Percentiles rank a stretch among this genome's conserved stretches.
These are phyloP conservation scores for Sebastes elongatus DNA, from an alignment of 2,797 vertebrate genomes.

Conservation along the genomic window DNA sequence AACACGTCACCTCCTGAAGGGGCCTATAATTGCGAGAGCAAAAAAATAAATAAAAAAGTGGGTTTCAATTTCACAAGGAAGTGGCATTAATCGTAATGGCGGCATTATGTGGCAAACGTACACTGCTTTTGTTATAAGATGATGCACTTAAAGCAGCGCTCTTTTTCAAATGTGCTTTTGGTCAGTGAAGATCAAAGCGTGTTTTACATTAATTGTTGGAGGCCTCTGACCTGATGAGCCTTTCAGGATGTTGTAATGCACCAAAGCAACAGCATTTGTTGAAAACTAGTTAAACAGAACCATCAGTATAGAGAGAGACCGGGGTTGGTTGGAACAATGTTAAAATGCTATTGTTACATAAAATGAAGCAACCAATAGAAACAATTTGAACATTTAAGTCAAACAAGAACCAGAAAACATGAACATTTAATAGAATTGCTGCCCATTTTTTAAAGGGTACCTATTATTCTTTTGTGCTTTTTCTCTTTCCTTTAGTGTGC, in stretches of 20 bases:
- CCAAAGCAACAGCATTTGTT: neutral
- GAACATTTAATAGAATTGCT: too few relatives aligned
- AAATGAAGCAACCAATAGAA: too few relatives aligned
- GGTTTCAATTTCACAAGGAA: constrained; percentile 71
- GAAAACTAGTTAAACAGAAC: neutral
- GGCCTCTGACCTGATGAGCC: neutral
- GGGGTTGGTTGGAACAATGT: neutral
- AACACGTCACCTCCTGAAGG: constrained; percentile 81
- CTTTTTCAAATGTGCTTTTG: constrained; percentile 19
- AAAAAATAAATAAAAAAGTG: constrained; percentile 43
- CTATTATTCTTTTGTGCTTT: too few relatives aligned
- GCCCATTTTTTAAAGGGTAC: too few relatives aligned
- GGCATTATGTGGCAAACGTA: constrained; percentile 59
- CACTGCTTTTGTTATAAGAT: constrained; percentile 57
- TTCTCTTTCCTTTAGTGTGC: too few relatives aligned
- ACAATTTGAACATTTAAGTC: too few relatives aligned
- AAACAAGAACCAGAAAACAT: too few relatives aligned
- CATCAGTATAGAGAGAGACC: neutral
- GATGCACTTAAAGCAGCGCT: constrained; percentile 40
- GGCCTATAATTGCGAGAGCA: constrained; percentile 78
- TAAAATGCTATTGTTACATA: too few relatives aligned
- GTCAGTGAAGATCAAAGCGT: constrained; percentile 72
- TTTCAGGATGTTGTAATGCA: neutral
- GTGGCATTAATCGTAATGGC: constrained; percentile 68
- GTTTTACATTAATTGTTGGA: constrained; percentile 48